Base-by-base conservation (phyloP, 2,113 vertebrate species). In the Anguilla rostrata region DNA sequence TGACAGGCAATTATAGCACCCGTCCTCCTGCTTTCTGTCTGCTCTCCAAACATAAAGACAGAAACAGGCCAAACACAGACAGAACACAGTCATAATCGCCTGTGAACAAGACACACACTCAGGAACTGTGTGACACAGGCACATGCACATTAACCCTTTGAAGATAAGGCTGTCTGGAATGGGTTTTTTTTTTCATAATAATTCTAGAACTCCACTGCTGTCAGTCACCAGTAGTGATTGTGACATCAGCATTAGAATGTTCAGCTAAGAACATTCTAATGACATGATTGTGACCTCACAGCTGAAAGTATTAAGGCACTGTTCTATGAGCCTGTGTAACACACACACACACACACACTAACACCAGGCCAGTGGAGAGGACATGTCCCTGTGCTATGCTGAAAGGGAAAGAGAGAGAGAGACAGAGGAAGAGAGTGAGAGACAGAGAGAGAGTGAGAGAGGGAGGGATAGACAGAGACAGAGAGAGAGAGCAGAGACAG, bases 1-100 rank as follows among this genome's bases (percentile, higher is more conserved):
- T 56, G 22, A 41, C 39, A 53, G 56, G 26, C 22, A n/a, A 39
- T 60, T 57, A 83, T 46, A 66, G 29, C 75, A 39, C 86, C 60
- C 81, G 2, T 46, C 82, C 34, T 43, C 60, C 15, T n/a, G 20
- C 87, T 84, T 83, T 20, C n/a, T n/a, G 29, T 79, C 41, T 39
- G 87, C 84, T 39, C 29, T 79, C 84, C 85, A 86, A 88, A 84
- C 84, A 63, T 83, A 81, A 60, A 83, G 81, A 86, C 49, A 80
- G 82, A 88, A 86, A 84, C 78, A 85, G 88, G 82, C 82, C 86
- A 80, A 80, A 80, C 4, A 2, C 12, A 80, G 39, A 40, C 2
- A 14, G n/a, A 78, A 78, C n/a, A 4, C n/a, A 39, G 75, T 22
- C 22, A 63, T 63, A 20, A 63, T 20, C 5, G 87, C 57, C 83